A percentile compares a stretch with the other conserved stretches of the same genome.
Evolutionary conservation across 1,140 invertebrate species (phyloP).

Genomic region (Teleopsis dalmanni): DNA sequence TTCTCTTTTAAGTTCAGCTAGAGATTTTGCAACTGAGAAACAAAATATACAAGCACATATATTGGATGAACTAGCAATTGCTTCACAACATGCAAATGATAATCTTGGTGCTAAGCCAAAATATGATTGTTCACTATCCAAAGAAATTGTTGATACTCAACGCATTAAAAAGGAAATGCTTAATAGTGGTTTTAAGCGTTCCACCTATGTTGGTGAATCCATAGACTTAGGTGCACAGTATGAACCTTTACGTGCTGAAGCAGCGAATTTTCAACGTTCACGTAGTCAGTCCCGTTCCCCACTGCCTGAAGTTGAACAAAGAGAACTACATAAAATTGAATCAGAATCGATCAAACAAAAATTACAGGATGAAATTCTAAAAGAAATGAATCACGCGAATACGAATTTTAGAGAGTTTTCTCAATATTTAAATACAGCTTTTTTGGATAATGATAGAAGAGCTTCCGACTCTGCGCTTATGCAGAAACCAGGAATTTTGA

Average conservation of each 20-base stretch:
- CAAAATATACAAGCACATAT: conserved; percentile 29
- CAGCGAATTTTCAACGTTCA: conserved; percentile 32
- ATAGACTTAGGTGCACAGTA: conserved; percentile 18
- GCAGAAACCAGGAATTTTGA: conserved; percentile 15
- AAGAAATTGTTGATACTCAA: conserved; percentile 17
- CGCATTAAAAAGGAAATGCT: conserved; percentile 16
- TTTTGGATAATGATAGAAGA: conserved; percentile 32
- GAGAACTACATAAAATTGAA: conserved; percentile 21
- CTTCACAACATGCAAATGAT: neutral
- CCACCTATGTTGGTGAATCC: conserved; percentile 18
- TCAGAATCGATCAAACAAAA: conserved; percentile 24
- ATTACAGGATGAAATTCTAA: conserved; percentile 27
- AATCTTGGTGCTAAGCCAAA: conserved; percentile 34
- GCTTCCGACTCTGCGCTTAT: conserved; percentile 36
- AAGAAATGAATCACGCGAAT: conserved; percentile 17
- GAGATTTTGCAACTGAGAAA: conserved; percentile 17
- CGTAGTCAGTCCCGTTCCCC: conserved; percentile 36
- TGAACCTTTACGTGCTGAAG: conserved; percentile 30
- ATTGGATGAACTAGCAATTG: conserved; percentile 18
- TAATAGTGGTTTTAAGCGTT: conserved; percentile 12
- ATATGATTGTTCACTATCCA: conserved; percentile 8
- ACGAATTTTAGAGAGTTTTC: conserved; percentile 34
- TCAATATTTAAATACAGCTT: conserved; percentile 29
- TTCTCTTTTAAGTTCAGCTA: conserved; percentile 8
- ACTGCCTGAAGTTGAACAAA: conserved; percentile 12